phyloP scores from a whole-genome alignment of 2,888 invertebrate species.

The Scotopteryx bipunctaria region DNA sequence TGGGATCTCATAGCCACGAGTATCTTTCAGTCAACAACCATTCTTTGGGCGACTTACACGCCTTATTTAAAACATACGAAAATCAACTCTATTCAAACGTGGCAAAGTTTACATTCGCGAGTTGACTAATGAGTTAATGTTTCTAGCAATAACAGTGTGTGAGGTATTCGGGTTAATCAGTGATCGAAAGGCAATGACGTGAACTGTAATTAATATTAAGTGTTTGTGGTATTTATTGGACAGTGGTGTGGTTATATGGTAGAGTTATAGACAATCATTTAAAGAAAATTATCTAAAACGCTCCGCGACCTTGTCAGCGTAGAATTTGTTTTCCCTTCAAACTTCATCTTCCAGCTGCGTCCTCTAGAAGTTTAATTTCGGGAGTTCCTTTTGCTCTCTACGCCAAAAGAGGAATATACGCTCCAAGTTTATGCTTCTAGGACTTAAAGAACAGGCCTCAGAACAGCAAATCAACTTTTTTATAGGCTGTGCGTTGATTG shows the following conservation, averaged over 20 bases:
- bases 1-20: slow-evolving; percentile 34
- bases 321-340: no score
- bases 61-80: slow-evolving; percentile 15
- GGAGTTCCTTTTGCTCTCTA: no score
- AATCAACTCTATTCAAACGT: slow-evolving; percentile 10
- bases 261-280: not conserved
- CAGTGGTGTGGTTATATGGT: slow-evolving; percentile 20
- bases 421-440: no score
- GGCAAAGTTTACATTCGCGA: slow-evolving; percentile 20
- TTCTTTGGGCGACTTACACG: slow-evolving; percentile 36
- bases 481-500: no score
- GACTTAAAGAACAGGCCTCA: no score
- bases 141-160: slow-evolving; percentile 30
- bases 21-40: slow-evolving; percentile 39
- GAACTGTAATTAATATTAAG: slow-evolving; percentile 29
- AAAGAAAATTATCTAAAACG: no score
- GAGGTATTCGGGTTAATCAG: slow-evolving; percentile 27
- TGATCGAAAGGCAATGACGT: slow-evolving; percentile 27
- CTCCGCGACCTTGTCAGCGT: no score
- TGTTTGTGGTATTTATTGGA: slow-evolving; percentile 23
- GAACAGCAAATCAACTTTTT: no score
- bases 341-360: no score
- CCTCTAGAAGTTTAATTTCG: no score
- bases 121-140: slow-evolving; percentile 20
- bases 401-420: no score